These are phyloP conservation scores for Morus bassanus DNA, from an alignment of 2,797 vertebrate species.

Conservation along the genomic window DNA sequence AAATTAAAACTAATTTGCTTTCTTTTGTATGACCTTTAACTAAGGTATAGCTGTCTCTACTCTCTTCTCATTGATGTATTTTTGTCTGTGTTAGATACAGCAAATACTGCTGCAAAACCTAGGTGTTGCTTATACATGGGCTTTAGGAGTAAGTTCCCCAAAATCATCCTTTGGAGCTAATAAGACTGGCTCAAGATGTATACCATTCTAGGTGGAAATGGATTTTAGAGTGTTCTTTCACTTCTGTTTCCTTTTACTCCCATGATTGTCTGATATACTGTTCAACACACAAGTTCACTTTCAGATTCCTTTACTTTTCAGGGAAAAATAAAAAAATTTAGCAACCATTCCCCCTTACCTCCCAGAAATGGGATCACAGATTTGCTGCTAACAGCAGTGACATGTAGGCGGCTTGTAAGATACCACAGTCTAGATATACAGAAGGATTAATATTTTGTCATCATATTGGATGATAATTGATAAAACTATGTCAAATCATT, in stretches of 20 bases:
- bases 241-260: not conserved
- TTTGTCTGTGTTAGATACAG: not conserved
- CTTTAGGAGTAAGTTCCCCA: not conserved
- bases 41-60: accelerated
- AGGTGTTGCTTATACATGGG: not conserved
- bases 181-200: not conserved
- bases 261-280: not conserved
- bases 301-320: not conserved
- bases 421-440: too few species aligned
- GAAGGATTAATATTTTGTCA: not conserved
- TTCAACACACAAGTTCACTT: not conserved
- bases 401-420: not conserved
- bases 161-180: not conserved
- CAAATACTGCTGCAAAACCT: not conserved
- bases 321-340: not conserved
- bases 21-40: not conserved
- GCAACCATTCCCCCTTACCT: accelerated
- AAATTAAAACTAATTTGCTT: not conserved
- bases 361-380: not conserved
- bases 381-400: not conserved
- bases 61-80: not conserved
- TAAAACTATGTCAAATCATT: not conserved
- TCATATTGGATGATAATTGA: not conserved
- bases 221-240: not conserved
- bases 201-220: not conserved